Evolutionary conservation across 2,797 vertebrate species (phyloP).

Genomic region (Pangasius krempfi): DNA sequence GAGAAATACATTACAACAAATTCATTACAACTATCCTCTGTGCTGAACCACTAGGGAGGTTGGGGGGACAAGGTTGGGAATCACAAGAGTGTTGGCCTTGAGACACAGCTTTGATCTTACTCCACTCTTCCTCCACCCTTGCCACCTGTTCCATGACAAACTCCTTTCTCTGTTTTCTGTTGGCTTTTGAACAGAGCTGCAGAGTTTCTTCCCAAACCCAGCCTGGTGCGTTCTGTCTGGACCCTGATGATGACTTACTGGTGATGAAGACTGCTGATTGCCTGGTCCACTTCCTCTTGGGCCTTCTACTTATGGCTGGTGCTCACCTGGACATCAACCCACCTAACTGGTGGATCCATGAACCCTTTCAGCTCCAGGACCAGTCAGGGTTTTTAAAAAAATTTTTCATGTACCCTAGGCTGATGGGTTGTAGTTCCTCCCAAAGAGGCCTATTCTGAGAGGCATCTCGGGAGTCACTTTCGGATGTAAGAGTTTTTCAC

Average conservation of each 20-base stretch:
- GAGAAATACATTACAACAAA: not conserved
- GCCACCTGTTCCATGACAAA: not conserved
- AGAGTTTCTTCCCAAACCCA: not conserved
- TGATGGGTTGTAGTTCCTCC: not conserved
- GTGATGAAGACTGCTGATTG: too few species aligned
- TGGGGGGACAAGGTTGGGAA: not conserved
- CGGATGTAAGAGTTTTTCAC: not conserved
- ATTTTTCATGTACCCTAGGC: not conserved
- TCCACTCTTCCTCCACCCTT: not conserved
- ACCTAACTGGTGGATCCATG: not conserved
- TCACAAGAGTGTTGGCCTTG: not conserved
- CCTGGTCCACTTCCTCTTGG: not conserved
- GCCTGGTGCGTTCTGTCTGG: not conserved
- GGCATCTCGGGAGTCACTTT: not conserved
- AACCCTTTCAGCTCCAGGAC: not conserved
- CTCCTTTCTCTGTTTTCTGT: not conserved
- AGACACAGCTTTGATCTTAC: not conserved
- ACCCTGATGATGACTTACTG: not conserved
- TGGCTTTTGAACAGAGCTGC: not conserved
- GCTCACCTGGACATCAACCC: not conserved
- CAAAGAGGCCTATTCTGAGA: not conserved
- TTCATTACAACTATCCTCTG: not conserved
- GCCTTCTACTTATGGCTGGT: not conserved
- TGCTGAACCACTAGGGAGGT: not conserved
- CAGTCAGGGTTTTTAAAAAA: not conserved